Evolutionary conservation across 2,113 vertebrate genomes (phyloP).

Genomic region (Ptychochromis oligacanthus): DNA sequence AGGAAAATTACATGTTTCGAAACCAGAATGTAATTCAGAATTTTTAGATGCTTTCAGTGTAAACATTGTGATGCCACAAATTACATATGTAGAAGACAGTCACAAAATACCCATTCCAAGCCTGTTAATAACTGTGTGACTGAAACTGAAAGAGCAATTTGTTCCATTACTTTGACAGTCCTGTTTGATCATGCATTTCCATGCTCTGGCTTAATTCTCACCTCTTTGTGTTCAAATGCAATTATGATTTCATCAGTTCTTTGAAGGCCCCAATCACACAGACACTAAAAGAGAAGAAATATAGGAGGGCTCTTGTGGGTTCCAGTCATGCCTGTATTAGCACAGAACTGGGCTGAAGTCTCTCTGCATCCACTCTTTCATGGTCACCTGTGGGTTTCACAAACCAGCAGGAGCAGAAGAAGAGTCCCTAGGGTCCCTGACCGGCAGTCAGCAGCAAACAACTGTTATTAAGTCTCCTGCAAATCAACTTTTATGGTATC

Average conservation of each 20-base stretch:
- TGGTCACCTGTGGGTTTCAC: not conserved
- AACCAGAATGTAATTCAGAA: not conserved
- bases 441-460: conserved; percentile 44
- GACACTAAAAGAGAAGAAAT: conserved; percentile 1
- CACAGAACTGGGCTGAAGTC: not conserved
- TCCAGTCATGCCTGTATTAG: conserved; percentile 7
- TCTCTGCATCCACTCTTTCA: not conserved
- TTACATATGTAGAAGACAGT: conserved; percentile 9
- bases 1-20: not conserved
- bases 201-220: conserved; percentile 32
- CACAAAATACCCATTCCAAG: conserved; percentile 25
- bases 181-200: conserved; percentile 19
- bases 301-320: conserved; percentile 9
- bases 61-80: not conserved
- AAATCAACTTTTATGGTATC: conserved; percentile 52
- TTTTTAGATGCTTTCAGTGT: conserved; percentile 22
- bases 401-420: not conserved
- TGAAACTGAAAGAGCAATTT: conserved; percentile 34
- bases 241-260: conserved; percentile 32
- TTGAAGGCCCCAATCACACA: conserved; percentile 10
- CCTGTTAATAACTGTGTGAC: conserved; percentile 39
- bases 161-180: conserved; percentile 49
- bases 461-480: conserved; percentile 38
- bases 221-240: conserved; percentile 12
- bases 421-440: conserved; percentile 17